Evolutionary conservation across 2,888 invertebrate species (phyloP).

Genomic region (Acholoe squamosa): DNA sequence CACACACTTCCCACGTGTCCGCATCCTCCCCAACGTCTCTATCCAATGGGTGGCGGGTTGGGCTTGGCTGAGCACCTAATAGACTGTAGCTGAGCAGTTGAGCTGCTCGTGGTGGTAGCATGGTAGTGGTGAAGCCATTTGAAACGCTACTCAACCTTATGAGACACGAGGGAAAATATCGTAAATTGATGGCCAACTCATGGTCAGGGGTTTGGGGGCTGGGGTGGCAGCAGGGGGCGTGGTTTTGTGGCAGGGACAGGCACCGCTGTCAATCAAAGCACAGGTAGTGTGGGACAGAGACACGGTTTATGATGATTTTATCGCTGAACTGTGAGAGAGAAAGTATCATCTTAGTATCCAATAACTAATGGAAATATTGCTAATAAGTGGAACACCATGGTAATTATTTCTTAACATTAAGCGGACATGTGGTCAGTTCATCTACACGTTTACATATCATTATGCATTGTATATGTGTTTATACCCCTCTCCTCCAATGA

Average conservation of each 20-base stretch:
- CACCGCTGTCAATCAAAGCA: constrained; percentile 22
- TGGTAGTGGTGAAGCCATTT: constrained; percentile 7
- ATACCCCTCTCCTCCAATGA: no score
- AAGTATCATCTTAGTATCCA: background rate
- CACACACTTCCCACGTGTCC: background rate
- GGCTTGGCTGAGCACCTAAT: constrained; percentile 28
- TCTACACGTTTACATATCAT: no score
- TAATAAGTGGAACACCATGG: no score
- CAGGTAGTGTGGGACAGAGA: background rate
- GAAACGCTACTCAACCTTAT: constrained; percentile 54
- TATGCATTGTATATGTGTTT: no score
- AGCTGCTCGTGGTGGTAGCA: no score
- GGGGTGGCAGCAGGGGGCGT: constrained; percentile 1
- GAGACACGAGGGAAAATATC: constrained; percentile 53
- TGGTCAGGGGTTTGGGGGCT: background rate
- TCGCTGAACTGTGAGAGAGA: background rate
- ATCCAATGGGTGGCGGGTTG: background rate
- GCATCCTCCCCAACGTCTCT: constrained; percentile 14
- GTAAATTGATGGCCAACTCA: constrained; percentile 28
- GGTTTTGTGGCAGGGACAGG: constrained; percentile 28
- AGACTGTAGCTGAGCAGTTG: constrained; percentile 29
- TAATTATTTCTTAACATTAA: no score
- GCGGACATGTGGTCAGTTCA: no score
- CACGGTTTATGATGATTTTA: constrained; percentile 11
- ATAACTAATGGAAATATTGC: background rate